Percentiles rank a stretch among this genome's conserved stretches.
Conservation (phyloP, 2,113 vertebrate species). For the Pseudolaguvia tuberculata region DNA sequence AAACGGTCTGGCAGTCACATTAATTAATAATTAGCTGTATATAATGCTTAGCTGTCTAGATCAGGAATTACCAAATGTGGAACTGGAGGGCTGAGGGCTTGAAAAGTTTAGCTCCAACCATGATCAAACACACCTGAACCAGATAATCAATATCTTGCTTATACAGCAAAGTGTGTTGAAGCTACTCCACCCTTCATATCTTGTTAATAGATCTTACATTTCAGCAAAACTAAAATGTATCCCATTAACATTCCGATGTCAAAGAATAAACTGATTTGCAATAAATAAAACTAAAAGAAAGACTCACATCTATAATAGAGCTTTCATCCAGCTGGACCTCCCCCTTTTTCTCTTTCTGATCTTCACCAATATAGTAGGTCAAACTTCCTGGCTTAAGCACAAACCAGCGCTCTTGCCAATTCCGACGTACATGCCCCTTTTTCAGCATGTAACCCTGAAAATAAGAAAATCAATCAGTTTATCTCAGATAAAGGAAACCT, state of each 20-base stretch:
- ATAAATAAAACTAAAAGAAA: background rate
- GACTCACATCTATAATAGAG: conserved; percentile 67
- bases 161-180: no score
- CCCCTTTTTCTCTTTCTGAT: conserved; percentile 71
- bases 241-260: background rate
- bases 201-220: background rate
- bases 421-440: conserved; percentile 71
- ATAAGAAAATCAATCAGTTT: no score
- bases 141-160: no score
- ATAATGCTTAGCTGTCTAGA: no score
- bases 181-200: no score
- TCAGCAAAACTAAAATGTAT: background rate
- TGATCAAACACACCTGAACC: no score
- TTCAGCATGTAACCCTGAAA: conserved; percentile 76
- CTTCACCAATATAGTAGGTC: conserved; percentile 67
- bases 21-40: background rate
- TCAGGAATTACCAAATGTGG: no score
- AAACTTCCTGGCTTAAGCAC: conserved; percentile 66
- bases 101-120: no score
- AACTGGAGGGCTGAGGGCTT: no score
- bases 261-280: background rate
- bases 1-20: conserved; percentile 57
- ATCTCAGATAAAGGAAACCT: no score
- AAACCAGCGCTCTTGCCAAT: conserved; percentile 80
- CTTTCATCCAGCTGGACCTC: conserved; percentile 67